Percentiles rank a stretch among this genome's conserved stretches.
phyloP scores from a whole-genome alignment of 23 tunicate species.

The Styela plicata region DNA sequence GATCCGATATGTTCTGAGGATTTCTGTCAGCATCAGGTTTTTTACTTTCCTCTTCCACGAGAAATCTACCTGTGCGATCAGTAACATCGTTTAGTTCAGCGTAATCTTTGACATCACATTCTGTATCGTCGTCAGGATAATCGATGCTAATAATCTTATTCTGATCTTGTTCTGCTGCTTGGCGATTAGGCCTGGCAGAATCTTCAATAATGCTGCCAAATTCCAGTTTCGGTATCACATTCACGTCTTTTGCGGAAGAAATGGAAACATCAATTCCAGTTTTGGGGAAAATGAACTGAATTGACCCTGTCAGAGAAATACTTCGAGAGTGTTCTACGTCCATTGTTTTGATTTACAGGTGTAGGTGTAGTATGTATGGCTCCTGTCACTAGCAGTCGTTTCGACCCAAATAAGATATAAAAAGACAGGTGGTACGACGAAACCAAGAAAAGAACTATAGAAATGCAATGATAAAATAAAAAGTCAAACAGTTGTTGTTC shows the following conservation, averaged over 20 bases:
- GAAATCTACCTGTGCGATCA: neutral
- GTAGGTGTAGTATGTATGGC: no score
- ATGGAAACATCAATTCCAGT: neutral
- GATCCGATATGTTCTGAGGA: neutral
- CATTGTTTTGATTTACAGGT: no score
- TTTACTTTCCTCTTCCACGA: neutral
- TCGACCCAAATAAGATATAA: no score
- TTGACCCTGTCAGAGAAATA: neutral
- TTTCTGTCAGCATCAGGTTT: neutral
- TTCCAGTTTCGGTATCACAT: slow-evolving; percentile 55
- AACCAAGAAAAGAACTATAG: no score
- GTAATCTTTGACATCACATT: neutral
- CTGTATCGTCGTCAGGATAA: neutral
- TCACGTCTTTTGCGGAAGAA: neutral
- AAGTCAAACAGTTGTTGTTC: no score
- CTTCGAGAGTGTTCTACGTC: neutral
- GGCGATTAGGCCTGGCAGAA: neutral
- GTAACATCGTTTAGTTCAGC: neutral
- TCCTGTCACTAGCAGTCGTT: no score
- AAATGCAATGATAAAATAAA: no score
- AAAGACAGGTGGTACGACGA: no score
- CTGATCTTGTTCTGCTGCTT: neutral
- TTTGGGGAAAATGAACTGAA: neutral
- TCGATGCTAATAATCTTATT: neutral
- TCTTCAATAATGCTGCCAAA: slow-evolving; percentile 66